Percentiles rank a stretch among this genome's conserved stretches.
These are phyloP conservation scores for Lampris megalopsis DNA, from an alignment of 2,113 vertebrate species.

Conservation along the genomic window DNA sequence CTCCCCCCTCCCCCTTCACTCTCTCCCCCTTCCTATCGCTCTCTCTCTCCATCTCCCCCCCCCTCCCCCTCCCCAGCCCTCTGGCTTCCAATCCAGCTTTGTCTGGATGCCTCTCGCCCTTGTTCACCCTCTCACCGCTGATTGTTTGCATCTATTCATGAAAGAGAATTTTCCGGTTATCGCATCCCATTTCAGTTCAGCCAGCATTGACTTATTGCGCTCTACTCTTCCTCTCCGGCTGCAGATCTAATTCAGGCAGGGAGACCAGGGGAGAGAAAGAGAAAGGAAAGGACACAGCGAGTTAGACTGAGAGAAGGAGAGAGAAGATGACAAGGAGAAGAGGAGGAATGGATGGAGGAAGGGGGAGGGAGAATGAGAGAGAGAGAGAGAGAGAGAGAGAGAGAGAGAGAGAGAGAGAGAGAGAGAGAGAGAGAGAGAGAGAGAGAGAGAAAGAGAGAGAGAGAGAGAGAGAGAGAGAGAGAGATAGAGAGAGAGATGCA, in stretches of 20 bases:
- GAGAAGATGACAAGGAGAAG: slow-evolving; percentile 10
- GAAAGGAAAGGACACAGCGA: slow-evolving; percentile 5
- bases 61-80: slow-evolving; percentile 17
- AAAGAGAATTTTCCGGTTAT: slow-evolving; percentile 80
- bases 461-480: background rate
- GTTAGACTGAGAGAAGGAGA: slow-evolving; percentile 12
- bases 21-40: background rate
- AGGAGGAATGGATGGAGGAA: slow-evolving; percentile 29
- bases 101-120: slow-evolving; percentile 43
- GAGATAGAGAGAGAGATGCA: background rate
- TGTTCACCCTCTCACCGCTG: slow-evolving; percentile 43
- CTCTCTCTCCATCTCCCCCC: slow-evolving; percentile 20
- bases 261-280: slow-evolving; percentile 35
- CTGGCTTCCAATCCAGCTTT: background rate
- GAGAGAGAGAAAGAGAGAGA: slow-evolving; percentile 16
- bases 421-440: slow-evolving; percentile 12
- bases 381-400: slow-evolving; percentile 6
- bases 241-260: slow-evolving; percentile 72
- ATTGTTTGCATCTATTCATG: slow-evolving; percentile 76
- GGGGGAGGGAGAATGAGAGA: slow-evolving; percentile 11
- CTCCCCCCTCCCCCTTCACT: slow-evolving; percentile 19
- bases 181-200: slow-evolving; percentile 79
- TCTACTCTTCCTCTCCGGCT: slow-evolving; percentile 73
- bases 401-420: slow-evolving; percentile 25
- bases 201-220: slow-evolving; percentile 73